Conservation (phyloP, 2,888 invertebrate genomes). For the Tetanocera ferruginea region DNA sequence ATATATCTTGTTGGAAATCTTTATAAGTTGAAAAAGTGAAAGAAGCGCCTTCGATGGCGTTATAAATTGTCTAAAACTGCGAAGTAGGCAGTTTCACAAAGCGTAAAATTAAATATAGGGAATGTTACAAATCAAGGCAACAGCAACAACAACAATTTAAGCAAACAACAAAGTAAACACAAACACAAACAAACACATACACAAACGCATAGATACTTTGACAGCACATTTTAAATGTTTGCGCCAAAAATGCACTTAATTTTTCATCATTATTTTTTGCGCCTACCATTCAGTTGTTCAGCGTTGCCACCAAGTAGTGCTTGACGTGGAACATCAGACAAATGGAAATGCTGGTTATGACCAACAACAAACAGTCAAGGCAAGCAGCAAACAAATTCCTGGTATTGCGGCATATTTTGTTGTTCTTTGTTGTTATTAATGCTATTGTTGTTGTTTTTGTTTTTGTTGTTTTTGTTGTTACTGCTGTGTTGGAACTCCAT, state of each 20-base stretch:
- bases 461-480: background rate
- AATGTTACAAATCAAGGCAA: background rate
- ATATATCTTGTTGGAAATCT: no score
- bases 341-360: no score
- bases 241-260: background rate
- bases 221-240: conserved; percentile 3
- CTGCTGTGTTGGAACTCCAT: conserved; percentile 3
- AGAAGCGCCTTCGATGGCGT: no score
- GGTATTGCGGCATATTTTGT: background rate
- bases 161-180: background rate
- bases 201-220: background rate
- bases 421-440: no score
- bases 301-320: no score
- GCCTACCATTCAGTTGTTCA: background rate
- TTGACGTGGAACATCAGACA: no score
- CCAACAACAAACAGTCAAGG: no score
- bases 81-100: background rate
- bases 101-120: background rate
- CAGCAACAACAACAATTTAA: background rate
- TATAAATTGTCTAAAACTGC: no score
- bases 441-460: background rate
- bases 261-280: background rate
- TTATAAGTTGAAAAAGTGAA: no score
- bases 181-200: background rate
- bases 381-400: background rate